phyloP scores from a whole-genome alignment of 2,797 vertebrate genomes.

The Pseudomugil gertrudae region DNA sequence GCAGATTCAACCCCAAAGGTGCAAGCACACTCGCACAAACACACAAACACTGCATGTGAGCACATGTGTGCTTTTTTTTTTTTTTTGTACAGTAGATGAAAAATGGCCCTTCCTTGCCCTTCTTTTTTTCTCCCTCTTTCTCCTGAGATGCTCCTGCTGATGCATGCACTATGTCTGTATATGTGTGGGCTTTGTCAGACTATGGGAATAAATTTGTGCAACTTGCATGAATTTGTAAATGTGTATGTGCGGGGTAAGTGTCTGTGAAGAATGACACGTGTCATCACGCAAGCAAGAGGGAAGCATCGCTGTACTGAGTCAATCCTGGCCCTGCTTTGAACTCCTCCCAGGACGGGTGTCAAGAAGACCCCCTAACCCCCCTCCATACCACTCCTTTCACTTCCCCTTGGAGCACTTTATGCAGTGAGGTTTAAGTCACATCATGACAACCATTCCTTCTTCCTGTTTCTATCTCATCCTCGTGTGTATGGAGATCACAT shows the following conservation, averaged over 20 bases:
- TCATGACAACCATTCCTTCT: constrained; percentile 50
- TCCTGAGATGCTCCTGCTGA: constrained; percentile 69
- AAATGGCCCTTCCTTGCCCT: constrained; percentile 63
- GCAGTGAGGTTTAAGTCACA: constrained; percentile 52
- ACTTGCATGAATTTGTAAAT: constrained; percentile 43
- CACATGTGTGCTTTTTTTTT: constrained; percentile 3
- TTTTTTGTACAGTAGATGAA: constrained; percentile 51
- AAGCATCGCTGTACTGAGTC: constrained; percentile 60
- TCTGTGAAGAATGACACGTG: constrained; percentile 74
- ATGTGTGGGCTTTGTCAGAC: constrained; percentile 48
- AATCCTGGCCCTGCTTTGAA: constrained; percentile 79
- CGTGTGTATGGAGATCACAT: constrained; percentile 35
- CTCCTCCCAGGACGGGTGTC: constrained; percentile 61
- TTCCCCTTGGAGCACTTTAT: constrained; percentile 60
- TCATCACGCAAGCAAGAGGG: constrained; percentile 64
- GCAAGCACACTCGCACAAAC: constrained; percentile 33
- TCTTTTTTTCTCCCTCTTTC: constrained; percentile 37
- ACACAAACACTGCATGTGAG: not conserved
- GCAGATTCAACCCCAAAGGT: constrained; percentile 72
- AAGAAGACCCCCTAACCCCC: no score
- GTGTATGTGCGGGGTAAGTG: constrained; percentile 26
- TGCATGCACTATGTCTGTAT: constrained; percentile 65
- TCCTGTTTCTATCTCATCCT: constrained; percentile 24
- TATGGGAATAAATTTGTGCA: constrained; percentile 49
- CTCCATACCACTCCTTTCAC: not conserved